Percentiles rank a stretch among this genome's conserved stretches.
Evolutionary conservation across 2,888 invertebrate genomes (phyloP).

Genomic region (Oasisia sp.): DNA sequence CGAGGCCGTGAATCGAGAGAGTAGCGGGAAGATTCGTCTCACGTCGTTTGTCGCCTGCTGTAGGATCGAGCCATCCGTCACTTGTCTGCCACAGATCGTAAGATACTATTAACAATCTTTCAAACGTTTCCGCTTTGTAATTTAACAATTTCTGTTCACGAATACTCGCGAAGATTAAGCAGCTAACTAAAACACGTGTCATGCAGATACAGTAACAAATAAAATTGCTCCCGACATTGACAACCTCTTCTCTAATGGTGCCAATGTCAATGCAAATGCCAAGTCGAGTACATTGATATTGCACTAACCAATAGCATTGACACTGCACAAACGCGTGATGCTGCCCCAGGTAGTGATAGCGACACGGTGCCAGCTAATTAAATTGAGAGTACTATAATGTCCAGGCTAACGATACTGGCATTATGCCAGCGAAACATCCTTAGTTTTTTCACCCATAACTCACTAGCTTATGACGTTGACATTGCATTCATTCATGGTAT

Average conservation of each 20-base stretch:
- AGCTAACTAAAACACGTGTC: too few relatives aligned
- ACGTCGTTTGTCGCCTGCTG: constrained; percentile 49
- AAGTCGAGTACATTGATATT: neutral
- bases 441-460: too few relatives aligned
- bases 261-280: neutral
- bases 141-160: too few relatives aligned
- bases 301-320: neutral
- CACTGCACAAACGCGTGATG: neutral
- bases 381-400: neutral
- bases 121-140: too few relatives aligned
- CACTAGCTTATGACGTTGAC: neutral
- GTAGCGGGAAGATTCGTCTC: constrained; percentile 43
- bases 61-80: constrained; percentile 34
- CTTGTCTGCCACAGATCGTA: neutral
- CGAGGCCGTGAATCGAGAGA: constrained; percentile 45
- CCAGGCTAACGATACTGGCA: neutral
- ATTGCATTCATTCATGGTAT: neutral
- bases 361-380: neutral
- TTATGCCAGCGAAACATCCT: neutral
- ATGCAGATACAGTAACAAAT: too few relatives aligned
- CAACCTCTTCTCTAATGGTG: too few relatives aligned
- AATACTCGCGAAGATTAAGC: too few relatives aligned
- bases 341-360: neutral
- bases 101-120: neutral
- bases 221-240: too few relatives aligned